Percentiles rank a stretch among this genome's conserved stretches.
Evolutionary conservation across 2,113 vertebrate genomes (phyloP).

Genomic region (Triplophysa tibetana): DNA sequence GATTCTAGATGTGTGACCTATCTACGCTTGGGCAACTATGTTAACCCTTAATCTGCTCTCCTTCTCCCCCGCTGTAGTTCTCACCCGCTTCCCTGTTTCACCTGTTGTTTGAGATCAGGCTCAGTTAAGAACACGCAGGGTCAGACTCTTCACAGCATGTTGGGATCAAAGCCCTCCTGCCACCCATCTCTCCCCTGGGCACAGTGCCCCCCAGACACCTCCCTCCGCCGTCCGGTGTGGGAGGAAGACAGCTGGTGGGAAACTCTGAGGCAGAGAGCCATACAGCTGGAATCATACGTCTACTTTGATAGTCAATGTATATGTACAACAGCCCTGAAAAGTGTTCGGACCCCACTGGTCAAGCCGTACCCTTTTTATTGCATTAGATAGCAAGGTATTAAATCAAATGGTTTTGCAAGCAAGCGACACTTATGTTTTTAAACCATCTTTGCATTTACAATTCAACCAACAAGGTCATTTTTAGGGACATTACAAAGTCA

Average conservation of each 20-base stretch:
- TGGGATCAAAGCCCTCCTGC: conserved; percentile 29
- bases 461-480: too few relatives aligned
- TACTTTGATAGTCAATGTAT: not conserved
- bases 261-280: not conserved
- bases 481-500: too few relatives aligned
- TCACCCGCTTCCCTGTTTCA: conserved; percentile 13
- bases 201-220: conserved; percentile 17
- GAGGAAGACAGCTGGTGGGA: conserved; percentile 43
- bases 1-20: not conserved
- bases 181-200: conserved; percentile 16
- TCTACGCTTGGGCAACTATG: not conserved
- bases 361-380: too few relatives aligned
- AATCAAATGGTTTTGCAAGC: too few relatives aligned
- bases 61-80: not conserved
- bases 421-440: too few relatives aligned
- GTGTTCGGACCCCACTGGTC: not conserved
- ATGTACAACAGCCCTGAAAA: not conserved
- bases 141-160: conserved; percentile 15
- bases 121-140: not conserved
- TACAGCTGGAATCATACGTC: conserved; percentile 36
- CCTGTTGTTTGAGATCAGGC: conserved; percentile 42
- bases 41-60: not conserved
- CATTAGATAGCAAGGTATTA: too few relatives aligned
- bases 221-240: conserved; percentile 13
- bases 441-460: too few relatives aligned